A percentile compares a stretch with the other conserved stretches of the same genome.
These are phyloP conservation scores for Cepphus grylle DNA, from an alignment of 2,113 vertebrate species.

Conservation along the genomic window DNA sequence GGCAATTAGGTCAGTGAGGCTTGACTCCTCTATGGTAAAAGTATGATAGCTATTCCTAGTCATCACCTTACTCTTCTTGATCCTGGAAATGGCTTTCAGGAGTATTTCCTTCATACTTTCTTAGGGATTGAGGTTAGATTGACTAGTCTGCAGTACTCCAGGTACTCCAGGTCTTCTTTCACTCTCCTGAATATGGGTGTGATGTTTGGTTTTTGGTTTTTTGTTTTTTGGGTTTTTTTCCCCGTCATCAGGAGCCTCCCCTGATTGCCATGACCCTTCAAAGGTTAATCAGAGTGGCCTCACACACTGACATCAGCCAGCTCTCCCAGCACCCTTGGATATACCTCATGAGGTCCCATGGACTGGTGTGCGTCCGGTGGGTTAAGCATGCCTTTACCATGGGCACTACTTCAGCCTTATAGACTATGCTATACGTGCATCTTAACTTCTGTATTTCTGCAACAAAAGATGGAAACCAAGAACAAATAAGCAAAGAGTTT, in stretches of 20 bases:
- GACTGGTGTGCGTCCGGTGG: neutral
- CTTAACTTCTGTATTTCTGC: neutral
- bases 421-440: neutral
- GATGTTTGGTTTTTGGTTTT: neutral
- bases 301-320: neutral
- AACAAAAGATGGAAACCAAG: neutral
- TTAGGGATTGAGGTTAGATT: neutral
- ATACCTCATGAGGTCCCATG: neutral
- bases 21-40: neutral
- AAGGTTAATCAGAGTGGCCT: neutral
- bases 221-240: neutral
- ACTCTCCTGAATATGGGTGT: neutral
- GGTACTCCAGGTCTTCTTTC: neutral
- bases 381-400: neutral
- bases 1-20: neutral
- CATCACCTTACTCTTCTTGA: neutral
- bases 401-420: neutral
- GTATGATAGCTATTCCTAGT: neutral
- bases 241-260: neutral
- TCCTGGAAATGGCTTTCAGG: neutral
- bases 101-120: neutral
- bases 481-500: neutral
- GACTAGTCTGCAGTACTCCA: neutral
- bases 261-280: neutral
- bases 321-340: neutral